A percentile compares a stretch with the other conserved stretches of the same genome.
Evolutionary conservation across 2,888 invertebrate genomes (phyloP).

Genomic region (Ectemnius cavifrons): DNA sequence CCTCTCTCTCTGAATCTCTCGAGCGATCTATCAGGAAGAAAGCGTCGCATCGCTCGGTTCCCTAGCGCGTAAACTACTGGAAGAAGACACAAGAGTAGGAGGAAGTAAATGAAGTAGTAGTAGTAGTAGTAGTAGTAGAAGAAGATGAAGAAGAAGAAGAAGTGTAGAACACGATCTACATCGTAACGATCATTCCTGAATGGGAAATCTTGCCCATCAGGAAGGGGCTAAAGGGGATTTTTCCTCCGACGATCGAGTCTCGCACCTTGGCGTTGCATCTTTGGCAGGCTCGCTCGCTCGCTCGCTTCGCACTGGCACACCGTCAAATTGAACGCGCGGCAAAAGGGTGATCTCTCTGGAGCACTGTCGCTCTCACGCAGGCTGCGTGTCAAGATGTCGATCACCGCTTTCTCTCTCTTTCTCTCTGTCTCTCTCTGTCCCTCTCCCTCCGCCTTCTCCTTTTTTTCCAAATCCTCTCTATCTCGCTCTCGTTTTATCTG

Average conservation of each 20-base stretch:
- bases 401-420: not conserved
- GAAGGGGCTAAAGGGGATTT: slow-evolving; percentile 13
- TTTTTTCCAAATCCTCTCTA: not conserved
- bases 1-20: too few species aligned
- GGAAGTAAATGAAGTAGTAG: slow-evolving; percentile 8
- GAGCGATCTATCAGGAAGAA: too few species aligned
- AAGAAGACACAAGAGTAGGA: not conserved
- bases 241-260: slow-evolving; percentile 48
- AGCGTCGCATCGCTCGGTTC: slow-evolving; percentile 33
- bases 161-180: too few species aligned
- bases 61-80: slow-evolving; percentile 30
- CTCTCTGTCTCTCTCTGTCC: slow-evolving; percentile 18
- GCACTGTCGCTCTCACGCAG: slow-evolving; percentile 33
- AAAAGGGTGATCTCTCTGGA: slow-evolving; percentile 33
- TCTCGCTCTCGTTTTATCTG: slow-evolving; percentile 16
- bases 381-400: not conserved
- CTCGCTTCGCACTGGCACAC: slow-evolving; percentile 35
- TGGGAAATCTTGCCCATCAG: too few species aligned
- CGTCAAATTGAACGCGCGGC: slow-evolving; percentile 26
- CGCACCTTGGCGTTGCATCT: slow-evolving; percentile 64
- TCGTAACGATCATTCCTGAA: too few species aligned
- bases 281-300: slow-evolving; percentile 45
- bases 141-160: too few species aligned
- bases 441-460: slow-evolving; percentile 16
- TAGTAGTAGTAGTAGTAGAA: slow-evolving; percentile 20